A percentile compares a stretch with the other conserved stretches of the same genome.
These are phyloP conservation scores for Botrylloides violaceus DNA, from an alignment of 23 tunicate species.

Conservation along the genomic window DNA sequence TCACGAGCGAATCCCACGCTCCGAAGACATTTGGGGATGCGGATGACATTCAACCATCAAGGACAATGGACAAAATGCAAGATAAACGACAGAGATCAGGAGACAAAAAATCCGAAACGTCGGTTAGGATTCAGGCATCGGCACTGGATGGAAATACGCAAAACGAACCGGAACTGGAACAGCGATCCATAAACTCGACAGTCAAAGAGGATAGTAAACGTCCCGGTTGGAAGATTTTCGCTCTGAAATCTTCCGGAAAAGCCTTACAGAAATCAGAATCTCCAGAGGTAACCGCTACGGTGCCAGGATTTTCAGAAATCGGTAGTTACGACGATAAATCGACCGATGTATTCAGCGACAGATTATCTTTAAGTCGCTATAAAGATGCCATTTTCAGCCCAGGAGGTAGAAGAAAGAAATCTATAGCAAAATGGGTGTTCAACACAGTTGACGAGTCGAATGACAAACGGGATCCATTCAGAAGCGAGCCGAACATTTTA, in stretches of 20 bases:
- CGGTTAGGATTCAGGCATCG: not conserved
- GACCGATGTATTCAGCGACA: not conserved
- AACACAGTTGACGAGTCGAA: not conserved
- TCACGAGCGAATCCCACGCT: not conserved
- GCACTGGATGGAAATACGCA: not conserved
- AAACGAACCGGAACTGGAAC: not conserved
- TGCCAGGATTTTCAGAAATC: not conserved
- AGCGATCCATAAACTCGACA: not conserved
- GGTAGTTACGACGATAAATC: not conserved
- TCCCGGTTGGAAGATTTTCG: not conserved
- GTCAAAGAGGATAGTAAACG: not conserved
- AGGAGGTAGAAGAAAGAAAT: constrained; percentile 11
- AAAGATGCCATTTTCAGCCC: not conserved
- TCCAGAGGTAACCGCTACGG: not conserved
- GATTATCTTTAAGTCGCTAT: not conserved
- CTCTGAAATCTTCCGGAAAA: not conserved
- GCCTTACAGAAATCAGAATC: not conserved
- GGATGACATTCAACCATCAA: not conserved
- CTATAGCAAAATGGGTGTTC: constrained; percentile 8
- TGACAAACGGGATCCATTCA: not conserved
- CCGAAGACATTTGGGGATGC: too few species aligned
- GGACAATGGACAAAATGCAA: not conserved
- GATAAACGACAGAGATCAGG: not conserved
- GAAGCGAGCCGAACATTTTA: not conserved
- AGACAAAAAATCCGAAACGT: not conserved